Conservation (phyloP, 2,888 invertebrate species). For the Drosophila neotestacea region DNA sequence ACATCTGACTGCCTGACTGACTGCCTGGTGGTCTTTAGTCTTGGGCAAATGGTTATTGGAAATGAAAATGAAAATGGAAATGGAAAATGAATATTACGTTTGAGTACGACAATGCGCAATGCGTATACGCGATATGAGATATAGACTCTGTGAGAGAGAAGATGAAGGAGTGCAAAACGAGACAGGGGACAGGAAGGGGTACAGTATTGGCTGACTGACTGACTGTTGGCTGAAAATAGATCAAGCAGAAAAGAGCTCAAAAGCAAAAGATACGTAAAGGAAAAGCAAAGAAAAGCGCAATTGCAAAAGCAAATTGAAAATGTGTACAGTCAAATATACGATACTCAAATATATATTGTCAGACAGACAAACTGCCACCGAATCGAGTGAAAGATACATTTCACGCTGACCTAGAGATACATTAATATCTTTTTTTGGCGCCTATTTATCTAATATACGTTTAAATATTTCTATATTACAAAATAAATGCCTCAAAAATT, state of each 20-base stretch:
- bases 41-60: slow-evolving; percentile 30
- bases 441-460: slow-evolving; percentile 47
- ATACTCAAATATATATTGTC: not conserved
- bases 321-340: slow-evolving; percentile 39
- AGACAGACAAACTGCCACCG: not conserved
- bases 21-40: slow-evolving; percentile 34
- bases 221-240: slow-evolving; percentile 78
- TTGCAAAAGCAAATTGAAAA: slow-evolving; percentile 52
- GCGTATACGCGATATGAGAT: slow-evolving; percentile 53
- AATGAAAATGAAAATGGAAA: slow-evolving; percentile 47
- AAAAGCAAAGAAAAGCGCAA: slow-evolving; percentile 57
- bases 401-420: slow-evolving; percentile 63
- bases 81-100: slow-evolving; percentile 49
- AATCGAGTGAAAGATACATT: slow-evolving; percentile 41
- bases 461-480: slow-evolving; percentile 45
- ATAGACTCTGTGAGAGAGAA: not conserved
- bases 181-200: not conserved
- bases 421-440: slow-evolving; percentile 46
- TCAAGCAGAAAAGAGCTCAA: slow-evolving; percentile 66
- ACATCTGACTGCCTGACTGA: slow-evolving; percentile 1
- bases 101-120: slow-evolving; percentile 43
- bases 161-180: not conserved
- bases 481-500: slow-evolving; percentile 50
- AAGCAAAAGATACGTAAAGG: slow-evolving; percentile 8
- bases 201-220: slow-evolving; percentile 29